A percentile compares a stretch with the other conserved stretches of the same genome.
Evolutionary conservation across 2,113 vertebrate genomes (phyloP).

Genomic region (Cephalopterus ornatus): DNA sequence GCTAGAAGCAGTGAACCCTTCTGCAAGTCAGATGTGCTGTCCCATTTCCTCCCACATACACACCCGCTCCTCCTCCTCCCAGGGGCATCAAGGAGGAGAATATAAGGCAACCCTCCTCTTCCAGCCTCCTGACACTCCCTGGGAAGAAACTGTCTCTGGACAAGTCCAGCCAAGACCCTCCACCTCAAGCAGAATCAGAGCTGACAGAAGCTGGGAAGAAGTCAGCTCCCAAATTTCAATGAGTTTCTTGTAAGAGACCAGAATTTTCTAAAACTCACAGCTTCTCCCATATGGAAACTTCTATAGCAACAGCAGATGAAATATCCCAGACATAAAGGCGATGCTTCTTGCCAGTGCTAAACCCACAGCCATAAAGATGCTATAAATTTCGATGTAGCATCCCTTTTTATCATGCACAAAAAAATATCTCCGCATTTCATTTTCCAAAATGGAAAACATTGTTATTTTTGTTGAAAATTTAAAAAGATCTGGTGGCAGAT

Average conservation of each 20-base stretch:
- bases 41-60: not conserved
- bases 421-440: not conserved
- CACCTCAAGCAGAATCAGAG: not conserved
- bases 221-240: not conserved
- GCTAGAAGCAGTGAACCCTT: not conserved
- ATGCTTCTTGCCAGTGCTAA: not conserved
- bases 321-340: not conserved
- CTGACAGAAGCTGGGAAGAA: not conserved
- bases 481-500: not conserved
- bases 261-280: not conserved
- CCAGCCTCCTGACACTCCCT: not conserved
- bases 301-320: not conserved
- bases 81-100: not conserved
- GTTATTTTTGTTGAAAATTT: not conserved
- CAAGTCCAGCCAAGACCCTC: not conserved
- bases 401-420: not conserved
- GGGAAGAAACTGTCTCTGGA: not conserved
- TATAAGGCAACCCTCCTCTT: not conserved
- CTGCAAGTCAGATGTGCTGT: not conserved
- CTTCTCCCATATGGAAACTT: not conserved
- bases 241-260: not conserved
- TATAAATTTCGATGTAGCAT: rapidly evolving
- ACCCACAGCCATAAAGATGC: not conserved
- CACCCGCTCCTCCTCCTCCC: not conserved
- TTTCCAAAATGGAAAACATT: not conserved